Base-by-base conservation (phyloP, 2,888 invertebrate species). In the Melieria picta region DNA sequence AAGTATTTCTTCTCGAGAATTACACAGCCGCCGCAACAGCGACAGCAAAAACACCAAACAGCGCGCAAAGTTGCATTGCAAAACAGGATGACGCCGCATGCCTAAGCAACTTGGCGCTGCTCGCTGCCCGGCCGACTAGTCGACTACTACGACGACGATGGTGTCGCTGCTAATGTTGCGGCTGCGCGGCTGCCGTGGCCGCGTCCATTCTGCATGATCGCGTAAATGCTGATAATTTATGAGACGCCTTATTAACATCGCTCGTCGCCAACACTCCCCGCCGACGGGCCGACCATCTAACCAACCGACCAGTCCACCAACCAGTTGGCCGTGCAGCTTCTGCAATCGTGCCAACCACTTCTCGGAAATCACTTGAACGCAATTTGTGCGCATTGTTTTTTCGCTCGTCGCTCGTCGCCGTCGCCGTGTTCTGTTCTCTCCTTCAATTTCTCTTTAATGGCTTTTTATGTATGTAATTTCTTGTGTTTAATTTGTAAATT, bases 191-290 rank as follows among this genome's bases (percentile, higher is more conserved):
- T 48, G 67, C 56, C 16, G 10, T 74, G 57, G 62, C 63, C 30
- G 62, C 30, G 13, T n/a, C 75, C 71, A 60, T 75, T 74, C 56
- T 62, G 62, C 58, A 58, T 62, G 50, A 69, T 56, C 69, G 69
- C 63, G 79, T 79, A 79, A 70, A 70, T 78, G 79, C 78, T 80
- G 82, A 81, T 81, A 81, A 81, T 81, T 81, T 81, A 81, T 81
- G 81, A 81, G 81, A 80, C 81, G 81, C 81, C 81, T 81, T 81
- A 81, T 81, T 81, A 81, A 82, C 81, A 81, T 82, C 81, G 82
- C 79, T 81, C 80, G 79, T 75, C 73, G 73, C 65, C 68, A 73
- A 71, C 61, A 67, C 74, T 45, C 10, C 16, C 11, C 48, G 63
- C 63, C 11, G 6, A 30, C 30, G 30, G 30, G 30, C 30, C 30